Conservation (phyloP, 2,888 invertebrate genomes). For the Phengaris alcon region DNA sequence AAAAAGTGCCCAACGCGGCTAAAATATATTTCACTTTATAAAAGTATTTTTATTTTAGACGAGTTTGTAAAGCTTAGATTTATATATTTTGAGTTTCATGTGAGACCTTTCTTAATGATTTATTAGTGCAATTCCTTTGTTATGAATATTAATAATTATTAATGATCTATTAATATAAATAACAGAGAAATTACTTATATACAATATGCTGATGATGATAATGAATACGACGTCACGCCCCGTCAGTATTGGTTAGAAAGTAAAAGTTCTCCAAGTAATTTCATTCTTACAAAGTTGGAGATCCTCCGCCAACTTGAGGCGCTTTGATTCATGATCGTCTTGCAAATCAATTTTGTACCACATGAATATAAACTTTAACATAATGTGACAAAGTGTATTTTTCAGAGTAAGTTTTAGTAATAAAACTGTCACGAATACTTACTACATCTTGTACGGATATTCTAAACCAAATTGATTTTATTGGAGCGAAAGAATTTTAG, state of each 20-base stretch:
- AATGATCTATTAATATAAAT: too few species aligned
- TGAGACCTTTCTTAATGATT: too few species aligned
- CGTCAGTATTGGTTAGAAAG: slow-evolving; percentile 24
- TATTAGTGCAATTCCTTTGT: too few species aligned
- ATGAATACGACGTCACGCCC: not conserved
- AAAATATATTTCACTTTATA: too few species aligned
- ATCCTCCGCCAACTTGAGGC: slow-evolving; percentile 10
- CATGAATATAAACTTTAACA: not conserved
- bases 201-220: not conserved
- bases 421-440: not conserved
- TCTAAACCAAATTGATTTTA: not conserved
- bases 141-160: too few species aligned
- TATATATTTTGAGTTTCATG: too few species aligned
- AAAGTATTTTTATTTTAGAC: too few species aligned
- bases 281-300: slow-evolving; percentile 24
- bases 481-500: not conserved
- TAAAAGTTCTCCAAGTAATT: slow-evolving; percentile 22
- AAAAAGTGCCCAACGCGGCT: too few species aligned
- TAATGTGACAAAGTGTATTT: not conserved
- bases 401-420: not conserved
- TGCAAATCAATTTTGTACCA: slow-evolving; percentile 3
- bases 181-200: too few species aligned
- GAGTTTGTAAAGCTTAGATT: too few species aligned
- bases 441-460: not conserved
- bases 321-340: slow-evolving; percentile 5